phyloP scores from a whole-genome alignment of 2,888 invertebrate genomes.

The Scelioninae gen. 1 region DNA sequence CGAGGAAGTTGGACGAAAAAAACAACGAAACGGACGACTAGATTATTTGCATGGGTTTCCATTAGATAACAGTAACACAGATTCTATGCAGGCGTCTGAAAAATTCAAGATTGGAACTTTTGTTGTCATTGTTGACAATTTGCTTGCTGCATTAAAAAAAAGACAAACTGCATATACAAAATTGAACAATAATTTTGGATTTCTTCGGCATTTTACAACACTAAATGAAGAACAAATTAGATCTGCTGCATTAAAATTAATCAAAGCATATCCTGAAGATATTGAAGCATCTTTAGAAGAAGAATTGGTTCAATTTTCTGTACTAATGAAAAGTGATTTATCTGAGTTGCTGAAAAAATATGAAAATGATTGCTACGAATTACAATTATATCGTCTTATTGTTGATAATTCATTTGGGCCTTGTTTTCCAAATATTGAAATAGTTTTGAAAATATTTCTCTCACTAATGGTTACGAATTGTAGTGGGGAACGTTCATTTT shows the following conservation, averaged over 20 bases:
- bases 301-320: slow-evolving; percentile 17
- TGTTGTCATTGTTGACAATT: slow-evolving; percentile 20
- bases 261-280: slow-evolving; percentile 27
- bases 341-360: slow-evolving; percentile 9
- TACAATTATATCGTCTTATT: slow-evolving; percentile 19
- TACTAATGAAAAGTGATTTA: neutral
- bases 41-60: slow-evolving; percentile 3
- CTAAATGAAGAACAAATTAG: slow-evolving; percentile 5
- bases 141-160: slow-evolving; percentile 6
- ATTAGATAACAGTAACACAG: neutral
- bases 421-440: slow-evolving; percentile 34
- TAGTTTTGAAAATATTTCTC: slow-evolving; percentile 17
- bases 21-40: neutral
- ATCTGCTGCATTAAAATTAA: slow-evolving; percentile 15
- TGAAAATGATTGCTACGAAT: slow-evolving; percentile 12
- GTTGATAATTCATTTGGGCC: slow-evolving; percentile 19
- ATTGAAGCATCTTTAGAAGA: slow-evolving; percentile 12
- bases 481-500: slow-evolving; percentile 41
- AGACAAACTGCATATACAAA: slow-evolving; percentile 3
- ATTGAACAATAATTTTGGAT: slow-evolving; percentile 8
- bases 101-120: slow-evolving; percentile 3
- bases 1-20: neutral
- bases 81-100: neutral
- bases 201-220: slow-evolving; percentile 1
- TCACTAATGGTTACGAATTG: slow-evolving; percentile 32